Percentiles rank a stretch among this genome's conserved stretches.
These are phyloP conservation scores for Cavia porcellus DNA, from an alignment of 2,113 vertebrate genomes.

Conservation along the genomic window DNA sequence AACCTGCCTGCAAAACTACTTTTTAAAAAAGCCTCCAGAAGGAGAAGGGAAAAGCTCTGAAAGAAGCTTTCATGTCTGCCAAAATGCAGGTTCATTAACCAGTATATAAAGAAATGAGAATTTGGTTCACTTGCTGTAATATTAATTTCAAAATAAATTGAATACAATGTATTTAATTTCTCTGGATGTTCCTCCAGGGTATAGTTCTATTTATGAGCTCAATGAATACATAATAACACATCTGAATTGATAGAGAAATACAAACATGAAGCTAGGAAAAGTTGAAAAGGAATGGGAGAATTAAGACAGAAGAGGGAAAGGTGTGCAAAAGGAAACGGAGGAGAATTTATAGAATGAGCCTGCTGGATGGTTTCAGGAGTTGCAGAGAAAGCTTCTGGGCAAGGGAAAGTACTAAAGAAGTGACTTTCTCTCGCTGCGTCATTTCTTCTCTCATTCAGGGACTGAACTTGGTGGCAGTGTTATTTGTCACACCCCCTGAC, in stretches of 20 bases:
- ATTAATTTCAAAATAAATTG: constrained; percentile 80
- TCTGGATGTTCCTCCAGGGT: constrained; percentile 55
- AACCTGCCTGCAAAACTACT: constrained; percentile 43
- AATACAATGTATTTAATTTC: constrained; percentile 77
- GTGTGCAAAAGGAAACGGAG: background rate
- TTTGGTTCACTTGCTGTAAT: constrained; percentile 71
- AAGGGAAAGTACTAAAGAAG: too few relatives aligned
- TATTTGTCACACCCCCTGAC: background rate
- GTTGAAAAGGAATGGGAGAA: constrained; percentile 50
- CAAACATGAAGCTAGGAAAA: constrained; percentile 66
- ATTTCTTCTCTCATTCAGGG: background rate
- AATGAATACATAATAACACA: constrained; percentile 59
- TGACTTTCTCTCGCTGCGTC: too few relatives aligned
- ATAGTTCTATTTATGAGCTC: constrained; percentile 66
- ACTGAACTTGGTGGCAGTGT: background rate
- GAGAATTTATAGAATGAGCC: background rate
- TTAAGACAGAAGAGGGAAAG: background rate
- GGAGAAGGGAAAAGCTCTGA: constrained; percentile 43
- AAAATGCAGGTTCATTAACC: constrained; percentile 73
- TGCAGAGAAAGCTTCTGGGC: background rate
- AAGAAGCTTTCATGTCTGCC: constrained; percentile 72
- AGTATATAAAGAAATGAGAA: constrained; percentile 74
- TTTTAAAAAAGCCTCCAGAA: constrained; percentile 49
- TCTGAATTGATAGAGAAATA: constrained; percentile 60
- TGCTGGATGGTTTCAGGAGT: background rate